Evolutionary conservation across 2,113 vertebrate genomes (phyloP), one percentile per base, ranked within the genome.

Genomic region (Pomatostomus ruficeps): DNA sequence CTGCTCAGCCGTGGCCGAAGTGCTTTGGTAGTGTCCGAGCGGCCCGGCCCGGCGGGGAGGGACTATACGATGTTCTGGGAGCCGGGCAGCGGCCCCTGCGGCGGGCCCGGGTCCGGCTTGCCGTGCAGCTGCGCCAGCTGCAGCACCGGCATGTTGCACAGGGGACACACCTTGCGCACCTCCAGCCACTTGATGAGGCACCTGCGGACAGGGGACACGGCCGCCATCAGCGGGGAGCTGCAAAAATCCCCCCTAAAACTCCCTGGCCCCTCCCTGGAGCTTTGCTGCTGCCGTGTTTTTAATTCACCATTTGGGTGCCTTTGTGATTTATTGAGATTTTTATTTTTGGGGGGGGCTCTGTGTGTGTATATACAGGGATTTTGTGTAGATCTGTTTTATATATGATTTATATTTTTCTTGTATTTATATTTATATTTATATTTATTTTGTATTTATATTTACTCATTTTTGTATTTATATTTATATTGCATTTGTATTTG

Each of bases 101-200:
- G 97, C 25, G 98, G 98, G 28, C 97, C 98, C 3, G 97, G 97
- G 40, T 99, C 99, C 26, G 98, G 97, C 91, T 97, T 98, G 93
- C 98, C 97, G 43, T 99, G 99, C 94, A 99, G 97, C 96, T 99
- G 99, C 7, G 99, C 99, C 86, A 99, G 97, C 98, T 99, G 99
- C 77, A 99, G 96, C 83, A 99, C 99, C 0, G 99, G 99, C 98
- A 99, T 99, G 98, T 99, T 99, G 98, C 99, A 99, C 59, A 99
- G 98, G 4, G 99, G 99, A 89, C 99, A 99, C 59, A 99, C 99
- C 96, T 99, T 99, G 65, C 99, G 99, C 95, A 99, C 99, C 97
- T 99, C 99, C 98, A 99, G 95, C 99, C 99, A 99, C 92, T 99
- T 99, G 96, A 99, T 99, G 98, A 99, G 99, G 98, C 99, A 99